Evolutionary conservation across 1,140 invertebrate species (phyloP).

Genomic region (Lepidurus arcticus): DNA sequence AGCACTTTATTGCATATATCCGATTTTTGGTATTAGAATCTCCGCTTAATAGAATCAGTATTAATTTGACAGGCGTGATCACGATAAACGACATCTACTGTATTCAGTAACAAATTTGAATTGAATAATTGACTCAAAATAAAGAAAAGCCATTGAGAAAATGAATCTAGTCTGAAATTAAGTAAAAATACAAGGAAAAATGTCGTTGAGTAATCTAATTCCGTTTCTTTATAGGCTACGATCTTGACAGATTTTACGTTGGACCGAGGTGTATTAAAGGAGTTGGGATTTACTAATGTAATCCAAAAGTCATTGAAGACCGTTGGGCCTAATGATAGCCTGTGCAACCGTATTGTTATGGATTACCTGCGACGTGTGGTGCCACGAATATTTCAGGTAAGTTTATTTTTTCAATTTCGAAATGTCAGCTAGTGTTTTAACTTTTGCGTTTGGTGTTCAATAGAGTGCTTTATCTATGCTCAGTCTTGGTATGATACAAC

Average conservation of each 20-base stretch:
- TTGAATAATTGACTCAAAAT: too few species aligned
- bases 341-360: conserved; percentile 58
- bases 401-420: conserved; percentile 25
- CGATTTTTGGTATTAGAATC: too few species aligned
- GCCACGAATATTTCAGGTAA: conserved; percentile 69
- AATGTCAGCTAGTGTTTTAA: conserved; percentile 3
- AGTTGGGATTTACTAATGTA: conserved; percentile 70
- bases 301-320: conserved; percentile 50
- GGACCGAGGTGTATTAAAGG: conserved; percentile 65
- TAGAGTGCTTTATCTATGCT: conserved; percentile 71
- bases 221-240: conserved; percentile 51
- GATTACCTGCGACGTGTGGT: conserved; percentile 76
- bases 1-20: too few species aligned
- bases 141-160: too few species aligned
- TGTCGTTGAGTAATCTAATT: background rate
- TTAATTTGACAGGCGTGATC: too few species aligned
- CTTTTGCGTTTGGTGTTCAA: conserved; percentile 45
- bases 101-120: too few species aligned
- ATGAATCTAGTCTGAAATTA: too few species aligned
- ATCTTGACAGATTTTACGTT: conserved; percentile 76
- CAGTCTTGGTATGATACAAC: conserved; percentile 76
- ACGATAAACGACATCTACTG: too few species aligned
- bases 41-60: too few species aligned
- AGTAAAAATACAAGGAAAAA: too few species aligned
- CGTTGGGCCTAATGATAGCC: conserved; percentile 56